These are phyloP conservation scores for Plebejus anna DNA, from an alignment of 2,888 invertebrate species.

Conservation along the genomic window DNA sequence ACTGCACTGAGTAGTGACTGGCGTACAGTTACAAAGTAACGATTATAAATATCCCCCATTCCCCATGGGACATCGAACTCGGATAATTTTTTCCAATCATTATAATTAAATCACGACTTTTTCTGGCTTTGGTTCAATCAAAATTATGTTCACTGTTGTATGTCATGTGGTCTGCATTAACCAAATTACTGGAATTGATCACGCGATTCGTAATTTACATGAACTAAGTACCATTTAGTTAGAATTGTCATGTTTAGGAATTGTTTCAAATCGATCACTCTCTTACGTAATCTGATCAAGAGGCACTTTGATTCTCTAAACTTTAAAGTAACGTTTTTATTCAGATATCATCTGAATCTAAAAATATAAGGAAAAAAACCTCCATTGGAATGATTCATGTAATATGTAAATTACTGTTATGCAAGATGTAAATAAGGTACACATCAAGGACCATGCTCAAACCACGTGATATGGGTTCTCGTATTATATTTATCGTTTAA, in stretches of 20 bases:
- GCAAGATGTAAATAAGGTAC: background rate
- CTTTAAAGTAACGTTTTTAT: background rate
- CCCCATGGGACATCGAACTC: background rate
- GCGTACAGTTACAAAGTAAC: background rate
- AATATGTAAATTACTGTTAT: background rate
- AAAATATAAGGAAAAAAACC: background rate
- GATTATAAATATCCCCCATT: slow-evolving; percentile 1
- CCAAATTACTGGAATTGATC: background rate
- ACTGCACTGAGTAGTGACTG: background rate
- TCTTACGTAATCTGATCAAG: background rate
- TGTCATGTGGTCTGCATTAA: slow-evolving; percentile 5
- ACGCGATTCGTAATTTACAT: slow-evolving; percentile 4
- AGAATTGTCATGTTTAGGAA: background rate
- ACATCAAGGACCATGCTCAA: background rate
- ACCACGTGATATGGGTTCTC: slow-evolving; percentile 1
- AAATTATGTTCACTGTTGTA: background rate
- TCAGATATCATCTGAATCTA: background rate
- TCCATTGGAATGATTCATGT: background rate
- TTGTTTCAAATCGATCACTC: background rate
- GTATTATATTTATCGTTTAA: slow-evolving; percentile 5
- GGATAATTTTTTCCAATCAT: background rate
- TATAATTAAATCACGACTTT: background rate
- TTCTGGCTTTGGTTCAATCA: background rate
- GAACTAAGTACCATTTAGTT: background rate
- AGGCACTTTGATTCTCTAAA: background rate